These are phyloP conservation scores for Himantopus leucocephalus DNA, from an alignment of 2,113 vertebrate genomes.

Conservation along the genomic window DNA sequence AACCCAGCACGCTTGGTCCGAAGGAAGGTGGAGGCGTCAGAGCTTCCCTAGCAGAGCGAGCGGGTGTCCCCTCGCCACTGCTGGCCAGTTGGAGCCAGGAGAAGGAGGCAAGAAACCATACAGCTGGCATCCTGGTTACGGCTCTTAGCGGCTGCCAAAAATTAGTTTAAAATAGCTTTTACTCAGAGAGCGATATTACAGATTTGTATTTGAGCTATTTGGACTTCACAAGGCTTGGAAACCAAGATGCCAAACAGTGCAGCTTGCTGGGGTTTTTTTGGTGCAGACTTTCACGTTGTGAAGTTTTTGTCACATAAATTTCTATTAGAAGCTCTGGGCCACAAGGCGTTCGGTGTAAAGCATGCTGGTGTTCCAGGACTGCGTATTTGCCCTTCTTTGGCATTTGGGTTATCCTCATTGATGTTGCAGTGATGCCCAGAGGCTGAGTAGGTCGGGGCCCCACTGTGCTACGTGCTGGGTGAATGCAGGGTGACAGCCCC, in stretches of 20 bases:
- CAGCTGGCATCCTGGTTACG: not conserved
- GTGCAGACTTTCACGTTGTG: not conserved
- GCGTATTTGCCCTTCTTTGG: not conserved
- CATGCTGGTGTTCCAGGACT: not conserved
- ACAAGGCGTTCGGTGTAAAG: not conserved
- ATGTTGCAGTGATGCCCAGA: not conserved
- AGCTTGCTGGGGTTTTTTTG: not conserved
- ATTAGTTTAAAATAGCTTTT: slow-evolving; percentile 36
- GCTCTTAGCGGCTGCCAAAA: not conserved
- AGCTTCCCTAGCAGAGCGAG: not conserved
- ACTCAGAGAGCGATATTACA: not conserved
- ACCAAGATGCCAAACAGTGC: not conserved
- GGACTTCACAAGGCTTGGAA: not conserved
- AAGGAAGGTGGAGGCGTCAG: not conserved
- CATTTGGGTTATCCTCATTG: not conserved
- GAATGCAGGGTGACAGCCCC: not conserved
- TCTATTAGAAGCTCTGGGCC: not conserved
- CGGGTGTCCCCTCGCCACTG: accelerated
- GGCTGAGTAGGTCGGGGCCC: not conserved
- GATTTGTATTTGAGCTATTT: slow-evolving; percentile 23
- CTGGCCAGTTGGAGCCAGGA: not conserved
- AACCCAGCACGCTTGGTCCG: not conserved
- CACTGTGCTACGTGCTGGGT: accelerated
- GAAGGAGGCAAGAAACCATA: not conserved
- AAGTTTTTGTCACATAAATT: not conserved